phyloP scores from a whole-genome alignment of 2,113 vertebrate genomes.

The Fulmarus glacialis region DNA sequence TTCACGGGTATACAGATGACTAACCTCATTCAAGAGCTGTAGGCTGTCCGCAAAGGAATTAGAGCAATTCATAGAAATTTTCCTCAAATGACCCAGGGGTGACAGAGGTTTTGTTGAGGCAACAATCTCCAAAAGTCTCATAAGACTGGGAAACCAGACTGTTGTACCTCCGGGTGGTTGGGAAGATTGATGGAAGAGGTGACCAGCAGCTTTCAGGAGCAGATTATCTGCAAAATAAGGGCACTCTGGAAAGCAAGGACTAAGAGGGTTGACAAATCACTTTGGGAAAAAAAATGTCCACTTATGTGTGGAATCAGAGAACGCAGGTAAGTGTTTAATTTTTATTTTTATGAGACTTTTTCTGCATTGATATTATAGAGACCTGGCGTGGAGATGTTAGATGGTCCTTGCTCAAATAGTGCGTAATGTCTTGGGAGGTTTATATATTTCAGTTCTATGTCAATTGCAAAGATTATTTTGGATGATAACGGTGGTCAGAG shows the following conservation, averaged over 20 bases:
- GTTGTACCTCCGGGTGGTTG: neutral
- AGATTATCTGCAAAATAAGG: neutral
- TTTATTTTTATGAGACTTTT: neutral
- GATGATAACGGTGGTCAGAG: neutral
- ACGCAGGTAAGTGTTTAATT: conserved; percentile 18
- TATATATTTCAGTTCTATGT: neutral
- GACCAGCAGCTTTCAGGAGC: neutral
- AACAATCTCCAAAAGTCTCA: neutral
- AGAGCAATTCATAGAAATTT: neutral
- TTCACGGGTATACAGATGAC: neutral
- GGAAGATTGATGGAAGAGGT: neutral
- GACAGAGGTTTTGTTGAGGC: neutral
- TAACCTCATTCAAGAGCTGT: neutral
- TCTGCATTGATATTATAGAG: neutral
- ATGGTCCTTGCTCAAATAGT: neutral
- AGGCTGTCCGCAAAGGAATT: neutral
- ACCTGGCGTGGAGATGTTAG: neutral
- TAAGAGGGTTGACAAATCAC: neutral
- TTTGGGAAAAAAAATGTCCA: neutral
- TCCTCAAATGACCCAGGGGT: neutral
- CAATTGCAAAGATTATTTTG: neutral
- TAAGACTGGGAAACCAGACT: neutral
- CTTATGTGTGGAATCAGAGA: neutral
- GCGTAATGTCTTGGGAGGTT: neutral
- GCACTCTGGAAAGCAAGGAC: neutral